phyloP scores from a whole-genome alignment of 2,113 vertebrate genomes.

The Himantopus leucocephalus region DNA sequence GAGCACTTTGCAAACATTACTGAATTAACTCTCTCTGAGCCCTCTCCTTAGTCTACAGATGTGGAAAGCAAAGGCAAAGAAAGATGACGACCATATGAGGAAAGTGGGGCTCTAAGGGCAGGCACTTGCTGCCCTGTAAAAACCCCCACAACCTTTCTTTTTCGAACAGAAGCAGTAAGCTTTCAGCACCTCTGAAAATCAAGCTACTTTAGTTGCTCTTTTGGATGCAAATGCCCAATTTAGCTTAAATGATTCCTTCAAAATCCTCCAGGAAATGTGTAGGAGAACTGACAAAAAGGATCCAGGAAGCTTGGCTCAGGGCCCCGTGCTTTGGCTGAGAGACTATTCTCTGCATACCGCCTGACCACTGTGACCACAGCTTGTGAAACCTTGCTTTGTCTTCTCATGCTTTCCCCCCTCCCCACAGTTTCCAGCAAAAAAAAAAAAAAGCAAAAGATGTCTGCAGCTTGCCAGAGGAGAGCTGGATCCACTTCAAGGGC shows the following conservation, averaged over 20 bases:
- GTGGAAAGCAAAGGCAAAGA: background rate
- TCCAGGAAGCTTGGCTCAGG: constrained; percentile 10
- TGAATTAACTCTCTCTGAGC: constrained; percentile 12
- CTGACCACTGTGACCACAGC: background rate
- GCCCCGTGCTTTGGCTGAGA: background rate
- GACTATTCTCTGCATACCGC: background rate
- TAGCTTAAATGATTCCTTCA: constrained; percentile 29
- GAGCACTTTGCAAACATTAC: constrained; percentile 10
- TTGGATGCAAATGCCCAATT: constrained; percentile 21
- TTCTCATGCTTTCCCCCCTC: background rate
- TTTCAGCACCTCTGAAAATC: constrained; percentile 38
- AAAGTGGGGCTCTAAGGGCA: background rate
- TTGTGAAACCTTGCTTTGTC: background rate
- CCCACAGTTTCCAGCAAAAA: background rate
- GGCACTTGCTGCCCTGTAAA: background rate
- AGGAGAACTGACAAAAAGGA: constrained; percentile 24
- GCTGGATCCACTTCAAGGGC: background rate
- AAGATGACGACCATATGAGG: background rate
- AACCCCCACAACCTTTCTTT: background rate
- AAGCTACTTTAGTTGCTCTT: constrained; percentile 17
- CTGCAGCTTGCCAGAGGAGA: background rate
- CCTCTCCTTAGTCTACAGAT: background rate
- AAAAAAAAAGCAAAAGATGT: background rate
- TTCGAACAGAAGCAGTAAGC: background rate
- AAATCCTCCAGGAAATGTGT: constrained; percentile 21